Conservation (phyloP, 2,113 vertebrate genomes). For the Ceyx cyanopectus region DNA sequence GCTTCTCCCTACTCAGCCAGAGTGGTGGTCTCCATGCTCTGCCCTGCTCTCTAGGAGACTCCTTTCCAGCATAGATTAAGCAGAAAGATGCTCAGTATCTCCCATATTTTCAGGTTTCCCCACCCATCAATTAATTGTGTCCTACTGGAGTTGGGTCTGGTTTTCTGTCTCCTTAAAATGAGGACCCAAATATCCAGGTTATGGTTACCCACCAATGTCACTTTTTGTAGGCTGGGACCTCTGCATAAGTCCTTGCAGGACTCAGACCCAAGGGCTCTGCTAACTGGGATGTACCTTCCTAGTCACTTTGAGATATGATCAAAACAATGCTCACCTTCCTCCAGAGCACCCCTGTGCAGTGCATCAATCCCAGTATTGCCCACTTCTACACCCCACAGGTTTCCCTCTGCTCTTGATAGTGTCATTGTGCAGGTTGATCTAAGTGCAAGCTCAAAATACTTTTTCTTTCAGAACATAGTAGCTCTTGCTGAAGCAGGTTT, state of each 20-base stretch:
- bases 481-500: slow-evolving; percentile 90
- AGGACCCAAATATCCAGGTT: background rate
- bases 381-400: background rate
- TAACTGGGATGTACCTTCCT: background rate
- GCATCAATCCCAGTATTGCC: background rate
- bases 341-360: background rate
- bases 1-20: too few species aligned
- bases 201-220: background rate
- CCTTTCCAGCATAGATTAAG: too few species aligned
- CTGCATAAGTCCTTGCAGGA: background rate
- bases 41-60: too few species aligned
- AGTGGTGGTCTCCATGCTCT: too few species aligned
- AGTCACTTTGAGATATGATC: background rate
- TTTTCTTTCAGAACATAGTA: slow-evolving; percentile 86
- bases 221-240: background rate
- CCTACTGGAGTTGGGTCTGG: background rate
- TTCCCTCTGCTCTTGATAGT: background rate
- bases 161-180: background rate
- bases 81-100: too few species aligned
- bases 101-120: too few species aligned
- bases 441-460: background rate
- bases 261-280: background rate
- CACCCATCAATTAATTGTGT: too few species aligned
- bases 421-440: background rate
- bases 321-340: background rate